These are phyloP conservation scores for Micrasema minimum DNA, from an alignment of 1,140 invertebrate genomes.

Conservation along the genomic window DNA sequence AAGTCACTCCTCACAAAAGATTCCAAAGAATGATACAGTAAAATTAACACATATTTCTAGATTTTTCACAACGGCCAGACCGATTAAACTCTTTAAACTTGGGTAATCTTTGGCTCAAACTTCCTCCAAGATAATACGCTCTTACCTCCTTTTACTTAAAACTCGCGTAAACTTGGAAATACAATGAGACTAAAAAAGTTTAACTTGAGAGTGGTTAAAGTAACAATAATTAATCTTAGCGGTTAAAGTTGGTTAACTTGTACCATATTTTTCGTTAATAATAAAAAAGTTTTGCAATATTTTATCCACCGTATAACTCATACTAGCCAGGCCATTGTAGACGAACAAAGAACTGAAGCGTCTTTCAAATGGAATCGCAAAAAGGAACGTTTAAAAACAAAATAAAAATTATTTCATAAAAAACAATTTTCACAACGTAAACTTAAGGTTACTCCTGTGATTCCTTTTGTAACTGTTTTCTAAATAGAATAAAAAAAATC, in stretches of 20 bases:
- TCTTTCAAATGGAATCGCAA: too few relatives aligned
- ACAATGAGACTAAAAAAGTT: slow-evolving; percentile 29
- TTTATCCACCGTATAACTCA: not conserved
- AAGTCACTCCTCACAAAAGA: too few relatives aligned
- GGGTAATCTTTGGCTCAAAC: slow-evolving; percentile 30
- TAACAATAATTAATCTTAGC: slow-evolving; percentile 30
- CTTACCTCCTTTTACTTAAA: slow-evolving; percentile 14
- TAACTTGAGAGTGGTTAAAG: slow-evolving; percentile 14
- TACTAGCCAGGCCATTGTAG: not conserved
- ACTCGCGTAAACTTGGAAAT: slow-evolving; percentile 20
- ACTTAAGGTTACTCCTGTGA: too few relatives aligned
- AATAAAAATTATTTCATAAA: too few relatives aligned
- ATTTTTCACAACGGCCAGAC: slow-evolving; percentile 10
- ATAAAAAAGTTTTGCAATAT: slow-evolving; percentile 22
- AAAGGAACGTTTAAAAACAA: not conserved
- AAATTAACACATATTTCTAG: slow-evolving; percentile 25
- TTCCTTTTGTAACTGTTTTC: too few relatives aligned
- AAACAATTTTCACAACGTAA: too few relatives aligned
- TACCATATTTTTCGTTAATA: slow-evolving; percentile 9
- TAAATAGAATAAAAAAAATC: too few relatives aligned
- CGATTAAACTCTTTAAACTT: slow-evolving; percentile 35
- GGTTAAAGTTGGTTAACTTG: slow-evolving; percentile 14
- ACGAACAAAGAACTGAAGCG: not conserved
- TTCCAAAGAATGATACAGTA: too few relatives aligned
- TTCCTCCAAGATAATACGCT: slow-evolving; percentile 21